Percentiles rank a stretch among this genome's conserved stretches.
Conservation (phyloP, 2,797 vertebrate genomes). For the Percopsis omiscomaycus region DNA sequence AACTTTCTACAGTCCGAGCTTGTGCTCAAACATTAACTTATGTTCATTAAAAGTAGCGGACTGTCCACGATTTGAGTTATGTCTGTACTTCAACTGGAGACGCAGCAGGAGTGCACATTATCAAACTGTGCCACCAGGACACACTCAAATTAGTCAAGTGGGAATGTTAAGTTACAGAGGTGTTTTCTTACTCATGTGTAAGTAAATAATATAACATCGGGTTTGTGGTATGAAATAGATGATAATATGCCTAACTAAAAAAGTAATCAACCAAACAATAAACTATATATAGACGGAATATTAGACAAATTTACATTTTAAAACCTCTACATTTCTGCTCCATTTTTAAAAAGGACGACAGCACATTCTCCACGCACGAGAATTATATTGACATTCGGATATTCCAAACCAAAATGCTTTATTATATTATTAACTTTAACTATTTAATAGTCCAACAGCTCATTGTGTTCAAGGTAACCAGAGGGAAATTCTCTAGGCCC, state of each 20-base stretch:
- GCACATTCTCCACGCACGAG: background rate
- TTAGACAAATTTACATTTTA: too few species aligned
- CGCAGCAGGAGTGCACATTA: conserved; percentile 19
- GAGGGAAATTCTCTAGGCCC: conserved; percentile 43
- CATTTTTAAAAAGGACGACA: too few species aligned
- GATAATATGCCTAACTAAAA: too few species aligned
- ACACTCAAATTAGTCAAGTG: conserved; percentile 8
- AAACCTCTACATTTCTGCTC: too few species aligned
- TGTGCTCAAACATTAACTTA: background rate
- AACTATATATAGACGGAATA: too few species aligned
- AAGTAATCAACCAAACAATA: background rate
- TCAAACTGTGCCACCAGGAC: conserved; percentile 37
- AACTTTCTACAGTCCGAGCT: conserved; percentile 2
- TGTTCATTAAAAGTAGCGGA: conserved; percentile 1
- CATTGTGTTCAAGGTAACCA: conserved; percentile 18
- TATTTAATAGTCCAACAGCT: conserved; percentile 18
- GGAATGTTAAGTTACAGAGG: conserved; percentile 13
- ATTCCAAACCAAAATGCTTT: conserved; percentile 25
- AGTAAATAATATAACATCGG: background rate
- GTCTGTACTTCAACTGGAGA: conserved; percentile 6
- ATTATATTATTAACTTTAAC: background rate
- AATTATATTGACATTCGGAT: conserved; percentile 8
- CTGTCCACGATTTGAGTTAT: conserved; percentile 1
- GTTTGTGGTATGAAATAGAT: background rate
- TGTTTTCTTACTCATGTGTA: background rate